A percentile compares a stretch with the other conserved stretches of the same genome.
Conservation (phyloP, 2,797 vertebrate species). For the Polyboroides typus region DNA sequence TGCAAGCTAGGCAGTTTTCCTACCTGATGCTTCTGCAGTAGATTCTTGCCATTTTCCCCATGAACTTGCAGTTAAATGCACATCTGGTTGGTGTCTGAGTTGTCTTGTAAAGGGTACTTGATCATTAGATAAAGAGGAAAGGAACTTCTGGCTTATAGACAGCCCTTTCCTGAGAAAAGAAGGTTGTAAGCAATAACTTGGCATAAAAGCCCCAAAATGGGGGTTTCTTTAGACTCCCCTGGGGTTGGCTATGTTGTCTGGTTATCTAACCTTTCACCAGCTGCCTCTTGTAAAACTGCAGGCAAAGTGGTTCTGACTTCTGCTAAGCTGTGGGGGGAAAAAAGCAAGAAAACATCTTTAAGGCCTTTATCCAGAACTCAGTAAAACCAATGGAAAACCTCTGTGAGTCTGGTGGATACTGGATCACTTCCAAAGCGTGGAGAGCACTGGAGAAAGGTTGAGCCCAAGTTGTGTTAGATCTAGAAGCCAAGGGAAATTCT, state of each 20-base stretch:
- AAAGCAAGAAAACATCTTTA: background rate
- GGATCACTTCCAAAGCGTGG: background rate
- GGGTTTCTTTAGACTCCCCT: background rate
- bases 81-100: background rate
- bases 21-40: background rate
- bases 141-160: background rate
- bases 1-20: background rate
- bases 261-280: conserved; percentile 39
- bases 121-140: conserved; percentile 6
- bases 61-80: background rate
- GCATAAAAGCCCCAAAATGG: background rate
- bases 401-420: background rate
- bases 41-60: background rate
- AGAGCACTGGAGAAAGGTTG: background rate
- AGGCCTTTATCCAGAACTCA: background rate
- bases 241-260: background rate
- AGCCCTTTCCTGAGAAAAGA: background rate
- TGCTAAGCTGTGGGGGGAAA: background rate
- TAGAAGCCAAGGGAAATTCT: conserved; percentile 13
- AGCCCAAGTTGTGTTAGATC: background rate
- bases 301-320: conserved; percentile 21
- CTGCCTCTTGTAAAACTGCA: conserved; percentile 34
- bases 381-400: background rate
- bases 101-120: background rate
- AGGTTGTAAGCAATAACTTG: background rate